Evolutionary conservation across 2,113 vertebrate species (phyloP).

Genomic region (Ariopsis seemanni): DNA sequence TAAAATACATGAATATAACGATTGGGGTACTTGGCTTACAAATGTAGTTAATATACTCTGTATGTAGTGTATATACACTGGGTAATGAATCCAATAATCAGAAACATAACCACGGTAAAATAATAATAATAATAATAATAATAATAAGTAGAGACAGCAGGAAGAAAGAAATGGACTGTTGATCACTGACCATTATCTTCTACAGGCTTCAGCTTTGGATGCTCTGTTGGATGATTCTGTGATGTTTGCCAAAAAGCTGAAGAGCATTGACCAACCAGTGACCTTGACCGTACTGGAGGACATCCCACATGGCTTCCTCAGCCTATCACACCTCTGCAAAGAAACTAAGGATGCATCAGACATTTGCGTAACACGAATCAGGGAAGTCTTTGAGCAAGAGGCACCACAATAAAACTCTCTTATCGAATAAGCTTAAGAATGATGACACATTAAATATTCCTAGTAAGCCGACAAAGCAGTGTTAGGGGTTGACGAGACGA

Average conservation of each 20-base stretch:
- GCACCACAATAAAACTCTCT: neutral
- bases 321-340: slow-evolving; percentile 75
- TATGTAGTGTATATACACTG: neutral
- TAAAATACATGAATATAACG: neutral
- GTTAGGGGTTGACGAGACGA: neutral
- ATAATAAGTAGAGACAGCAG: neutral
- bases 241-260: slow-evolving; percentile 84
- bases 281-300: slow-evolving; percentile 81
- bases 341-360: slow-evolving; percentile 76
- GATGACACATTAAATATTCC: neutral
- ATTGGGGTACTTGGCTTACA: neutral
- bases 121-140: too few species aligned
- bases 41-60: neutral
- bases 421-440: neutral
- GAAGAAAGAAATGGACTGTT: neutral
- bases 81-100: neutral
- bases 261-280: slow-evolving; percentile 74
- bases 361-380: slow-evolving; percentile 76
- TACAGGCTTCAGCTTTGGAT: slow-evolving; percentile 85
- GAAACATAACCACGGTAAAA: neutral
- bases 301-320: slow-evolving; percentile 88
- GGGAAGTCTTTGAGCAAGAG: slow-evolving; percentile 67
- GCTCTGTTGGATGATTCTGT: slow-evolving; percentile 89
- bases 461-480: neutral
- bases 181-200: slow-evolving; percentile 8